Base-by-base conservation (phyloP, 1,140 invertebrate genomes). In the Formica selysi region DNA sequence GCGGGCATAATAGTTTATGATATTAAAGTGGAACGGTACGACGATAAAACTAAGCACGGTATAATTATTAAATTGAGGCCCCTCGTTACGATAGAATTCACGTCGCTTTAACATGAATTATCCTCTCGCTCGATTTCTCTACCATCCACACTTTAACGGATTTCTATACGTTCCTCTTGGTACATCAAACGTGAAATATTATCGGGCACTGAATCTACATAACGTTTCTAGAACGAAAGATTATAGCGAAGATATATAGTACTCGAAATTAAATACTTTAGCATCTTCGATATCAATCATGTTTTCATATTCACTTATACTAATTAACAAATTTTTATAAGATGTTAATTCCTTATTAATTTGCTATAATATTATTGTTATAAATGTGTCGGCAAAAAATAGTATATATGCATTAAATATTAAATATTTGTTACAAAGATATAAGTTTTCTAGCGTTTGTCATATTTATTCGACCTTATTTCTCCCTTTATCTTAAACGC, bases 1-100 rank as follows among this genome's bases (percentile, higher is more conserved):
- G 38, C 54, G 51, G 36, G 7, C 38, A 73, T 83, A 83, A 73
- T 70, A 80, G 44, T 59, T 61, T 73, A 83, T 26, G 38, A 81
- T 74, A 83, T 54, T 48, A 74, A 83, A 73, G 67, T 61, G 54
- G 68, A 83, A 62, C 68, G 57, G 29, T 48, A 70, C 10, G 78
- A 54, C 38, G 26, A 73, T 83, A 83, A 83, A 83, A 83, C 68
- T 73, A 83, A 83, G 38, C 54, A 83, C 51, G n/a, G 16, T 83
- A 29, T 83, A 83, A 83, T 83, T 74, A 83, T 83, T 54, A 81
- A 73, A 81, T 73, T 73, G 54, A 73, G 51, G 54, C 36, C 19
- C 19, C 38, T 59, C 44, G 44, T 81, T 73, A 59, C 54, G 51
- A 81, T 61, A 81, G 67, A 71, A 80, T 80, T 80, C 48, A 80